Evolutionary conservation across 2,113 vertebrate species (phyloP).

Genomic region (Hemiscyllium ocellatum): DNA sequence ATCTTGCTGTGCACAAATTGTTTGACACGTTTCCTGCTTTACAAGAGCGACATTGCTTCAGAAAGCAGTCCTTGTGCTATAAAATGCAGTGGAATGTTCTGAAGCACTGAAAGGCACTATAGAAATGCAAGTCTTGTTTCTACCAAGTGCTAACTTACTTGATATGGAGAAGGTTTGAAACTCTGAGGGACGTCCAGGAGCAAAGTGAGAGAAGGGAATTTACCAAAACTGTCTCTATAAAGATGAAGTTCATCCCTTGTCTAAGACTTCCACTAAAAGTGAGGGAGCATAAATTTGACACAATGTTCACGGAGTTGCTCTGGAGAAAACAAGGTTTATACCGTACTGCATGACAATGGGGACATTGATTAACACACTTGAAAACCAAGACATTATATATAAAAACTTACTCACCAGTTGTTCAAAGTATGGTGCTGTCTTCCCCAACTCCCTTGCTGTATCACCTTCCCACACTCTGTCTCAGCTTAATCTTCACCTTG

Average conservation of each 20-base stretch:
- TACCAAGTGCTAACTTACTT: not conserved
- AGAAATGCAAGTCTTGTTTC: not conserved
- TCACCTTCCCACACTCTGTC: not conserved
- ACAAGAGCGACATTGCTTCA: not conserved
- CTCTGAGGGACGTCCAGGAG: not conserved
- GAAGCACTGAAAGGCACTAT: not conserved
- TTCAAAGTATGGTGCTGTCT: not conserved
- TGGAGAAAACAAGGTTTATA: not conserved
- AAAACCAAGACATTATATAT: not conserved
- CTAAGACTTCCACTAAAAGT: not conserved
- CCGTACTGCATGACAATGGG: not conserved
- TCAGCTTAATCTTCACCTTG: not conserved
- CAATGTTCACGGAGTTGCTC: not conserved
- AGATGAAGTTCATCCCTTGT: not conserved
- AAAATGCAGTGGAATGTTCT: not conserved
- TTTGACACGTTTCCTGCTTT: not conserved
- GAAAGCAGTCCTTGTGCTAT: not conserved
- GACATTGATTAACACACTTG: not conserved
- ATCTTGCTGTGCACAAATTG: not conserved
- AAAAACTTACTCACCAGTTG: slow-evolving; percentile 23
- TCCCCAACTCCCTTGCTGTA: not conserved
- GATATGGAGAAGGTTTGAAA: not conserved
- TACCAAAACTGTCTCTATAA: not conserved
- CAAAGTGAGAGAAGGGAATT: not conserved
- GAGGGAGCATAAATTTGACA: not conserved